Conservation (phyloP, 2,888 invertebrate genomes). For the Physocephala rufipes region DNA sequence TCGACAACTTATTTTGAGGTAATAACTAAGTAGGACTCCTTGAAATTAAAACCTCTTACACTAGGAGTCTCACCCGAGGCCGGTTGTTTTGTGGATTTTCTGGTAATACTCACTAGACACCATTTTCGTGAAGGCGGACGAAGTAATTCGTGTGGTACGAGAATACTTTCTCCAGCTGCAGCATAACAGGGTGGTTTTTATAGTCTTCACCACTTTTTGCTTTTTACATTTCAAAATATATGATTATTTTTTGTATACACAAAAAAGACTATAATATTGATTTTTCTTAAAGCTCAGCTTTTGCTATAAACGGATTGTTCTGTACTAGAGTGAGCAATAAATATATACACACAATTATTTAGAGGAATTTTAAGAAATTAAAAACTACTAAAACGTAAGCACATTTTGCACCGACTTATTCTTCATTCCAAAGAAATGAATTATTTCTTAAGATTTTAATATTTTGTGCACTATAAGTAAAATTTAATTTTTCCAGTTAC, state of each 20-base stretch:
- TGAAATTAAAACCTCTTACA: not conserved
- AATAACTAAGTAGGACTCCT: not conserved
- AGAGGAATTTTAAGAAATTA: not conserved
- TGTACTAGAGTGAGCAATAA: not conserved
- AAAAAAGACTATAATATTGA: conserved; percentile 2
- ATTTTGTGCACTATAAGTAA: not conserved
- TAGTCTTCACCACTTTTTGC: not conserved
- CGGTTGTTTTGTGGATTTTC: too few species aligned
- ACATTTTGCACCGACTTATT: not conserved
- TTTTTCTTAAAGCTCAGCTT: not conserved
- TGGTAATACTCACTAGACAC: not conserved
- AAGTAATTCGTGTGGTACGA: not conserved
- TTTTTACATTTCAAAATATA: not conserved
- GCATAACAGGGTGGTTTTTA: conserved; percentile 2
- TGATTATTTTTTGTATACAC: conserved; percentile 5
- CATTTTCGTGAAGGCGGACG: not conserved
- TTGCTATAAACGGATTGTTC: not conserved
- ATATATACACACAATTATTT: too few species aligned
- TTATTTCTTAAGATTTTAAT: not conserved
- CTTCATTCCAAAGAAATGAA: not conserved
- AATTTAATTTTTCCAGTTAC: not conserved
- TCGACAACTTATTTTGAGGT: not conserved
- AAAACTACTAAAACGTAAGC: not conserved
- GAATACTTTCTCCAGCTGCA: not conserved
- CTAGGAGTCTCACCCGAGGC: too few species aligned